Evolutionary conservation across 2,888 invertebrate species (phyloP), one percentile per base, ranked within the genome.

Genomic region (Isotomurus palustris): DNA sequence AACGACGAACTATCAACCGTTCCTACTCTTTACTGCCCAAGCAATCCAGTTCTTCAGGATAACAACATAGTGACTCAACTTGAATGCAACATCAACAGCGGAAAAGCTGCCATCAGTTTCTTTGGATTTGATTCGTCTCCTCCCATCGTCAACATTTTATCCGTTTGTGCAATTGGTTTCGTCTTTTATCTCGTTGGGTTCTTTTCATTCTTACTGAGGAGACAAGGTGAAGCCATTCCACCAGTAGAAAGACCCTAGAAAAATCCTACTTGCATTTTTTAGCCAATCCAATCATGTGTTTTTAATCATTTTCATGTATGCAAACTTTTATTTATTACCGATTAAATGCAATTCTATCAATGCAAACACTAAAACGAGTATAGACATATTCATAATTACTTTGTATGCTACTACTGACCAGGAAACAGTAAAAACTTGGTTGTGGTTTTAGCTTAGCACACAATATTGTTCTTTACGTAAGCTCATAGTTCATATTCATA

Each of bases 31-130:
- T 56, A 66, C 4, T 75, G 75, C 56, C 71, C 71, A 27, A 71
- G 72, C 8, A 76, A 75, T 64, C 82, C 92, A 82, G 84, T 89
- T 62, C 87, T 89, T 71, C 85, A 87, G 72, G 88, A 88, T 76
- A 90, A 90, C 73, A 90, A 89, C 64, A 91, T 92, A 72, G 86
- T 90, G 27, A 88, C 89, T 73, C 83, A 67, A 45, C 56, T 64
- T 2, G 66, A 68, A 19, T 70, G 69, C 51, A 64, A 67, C 8
- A 56, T 69, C 10, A 52, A 61, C 40, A 55, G 60, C 29, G 62
- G 67, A 17, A 35, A 35, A 25, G 59, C 53, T 25, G 70, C 66
- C 2, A 44, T 70, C 10, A 51, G 55, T 5, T 68, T 53, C 41
- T 63, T 60, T 58, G 63, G 59, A 28, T 55, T 68, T 17, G 56